Evolutionary conservation across 2,113 vertebrate species (phyloP).

Genomic region (Narcine bancroftii): DNA sequence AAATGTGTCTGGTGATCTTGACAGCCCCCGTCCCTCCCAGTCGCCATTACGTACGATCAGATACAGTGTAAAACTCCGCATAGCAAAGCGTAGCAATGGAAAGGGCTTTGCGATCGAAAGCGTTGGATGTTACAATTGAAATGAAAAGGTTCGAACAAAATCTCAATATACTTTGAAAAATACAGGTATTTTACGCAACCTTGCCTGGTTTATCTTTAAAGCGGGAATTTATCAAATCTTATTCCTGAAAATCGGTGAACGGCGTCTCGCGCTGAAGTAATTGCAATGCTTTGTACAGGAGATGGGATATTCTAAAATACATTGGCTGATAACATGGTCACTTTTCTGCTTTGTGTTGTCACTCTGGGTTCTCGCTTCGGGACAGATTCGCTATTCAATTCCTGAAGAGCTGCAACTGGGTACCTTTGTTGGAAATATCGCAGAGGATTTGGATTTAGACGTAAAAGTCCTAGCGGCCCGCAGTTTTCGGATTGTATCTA

Average conservation of each 20-base stretch:
- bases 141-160: background rate
- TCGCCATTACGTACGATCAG: conserved; percentile 21
- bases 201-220: background rate
- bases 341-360: background rate
- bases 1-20: background rate
- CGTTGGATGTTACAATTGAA: background rate
- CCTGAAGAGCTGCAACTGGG: conserved; percentile 40
- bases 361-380: conserved; percentile 38
- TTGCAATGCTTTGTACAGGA: conserved; percentile 19
- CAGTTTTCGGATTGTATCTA: conserved; percentile 39
- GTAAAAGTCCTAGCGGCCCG: conserved; percentile 34
- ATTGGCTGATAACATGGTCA: conserved; percentile 11
- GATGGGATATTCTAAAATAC: conserved; percentile 23
- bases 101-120: background rate
- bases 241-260: background rate
- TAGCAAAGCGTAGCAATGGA: background rate
- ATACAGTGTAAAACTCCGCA: background rate
- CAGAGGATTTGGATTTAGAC: conserved; percentile 39
- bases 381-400: conserved; percentile 41
- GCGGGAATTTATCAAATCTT: background rate
- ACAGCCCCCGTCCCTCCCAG: conserved; percentile 10
- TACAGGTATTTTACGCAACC: background rate
- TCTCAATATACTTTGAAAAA: background rate
- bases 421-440: conserved; percentile 42
- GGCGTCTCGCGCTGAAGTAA: conserved; percentile 26